Conservation (phyloP, 23 tunicate genomes). For the Pegea sp. region DNA sequence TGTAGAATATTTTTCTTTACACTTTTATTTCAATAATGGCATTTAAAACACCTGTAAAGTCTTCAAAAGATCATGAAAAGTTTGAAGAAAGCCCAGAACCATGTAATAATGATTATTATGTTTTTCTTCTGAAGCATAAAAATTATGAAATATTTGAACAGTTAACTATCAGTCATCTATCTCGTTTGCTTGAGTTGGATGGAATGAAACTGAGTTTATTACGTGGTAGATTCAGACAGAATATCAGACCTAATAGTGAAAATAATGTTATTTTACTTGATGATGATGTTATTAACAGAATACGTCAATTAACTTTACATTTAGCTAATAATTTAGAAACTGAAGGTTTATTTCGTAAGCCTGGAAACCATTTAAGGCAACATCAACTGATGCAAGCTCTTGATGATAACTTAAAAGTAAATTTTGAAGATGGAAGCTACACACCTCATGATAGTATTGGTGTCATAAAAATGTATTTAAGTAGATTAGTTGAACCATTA, state of each 20-base stretch:
- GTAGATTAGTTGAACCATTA: constrained; percentile 52
- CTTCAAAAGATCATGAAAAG: too few species aligned
- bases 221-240: constrained; percentile 10
- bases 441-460: constrained; percentile 71
- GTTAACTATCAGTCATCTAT: constrained; percentile 56
- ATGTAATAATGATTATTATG: constrained; percentile 77
- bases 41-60: too few species aligned
- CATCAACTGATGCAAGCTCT: constrained; percentile 50
- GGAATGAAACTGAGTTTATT: constrained; percentile 39
- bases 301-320: constrained; percentile 51
- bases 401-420: constrained; percentile 43
- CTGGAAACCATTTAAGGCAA: constrained; percentile 65
- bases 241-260: too few species aligned
- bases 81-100: too few species aligned
- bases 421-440: constrained; percentile 49
- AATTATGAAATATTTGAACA: constrained; percentile 40
- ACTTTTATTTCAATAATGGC: too few species aligned
- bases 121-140: constrained; percentile 63
- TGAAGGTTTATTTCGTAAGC: constrained; percentile 85
- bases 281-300: too few species aligned
- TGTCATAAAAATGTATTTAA: constrained; percentile 45
- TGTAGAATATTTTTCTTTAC: too few species aligned
- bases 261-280: too few species aligned
- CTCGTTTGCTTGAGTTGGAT: constrained; percentile 55
- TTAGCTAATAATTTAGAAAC: constrained; percentile 20